Evolutionary conservation across 2,888 invertebrate genomes (phyloP).

Genomic region (Lochmaea crataegi): DNA sequence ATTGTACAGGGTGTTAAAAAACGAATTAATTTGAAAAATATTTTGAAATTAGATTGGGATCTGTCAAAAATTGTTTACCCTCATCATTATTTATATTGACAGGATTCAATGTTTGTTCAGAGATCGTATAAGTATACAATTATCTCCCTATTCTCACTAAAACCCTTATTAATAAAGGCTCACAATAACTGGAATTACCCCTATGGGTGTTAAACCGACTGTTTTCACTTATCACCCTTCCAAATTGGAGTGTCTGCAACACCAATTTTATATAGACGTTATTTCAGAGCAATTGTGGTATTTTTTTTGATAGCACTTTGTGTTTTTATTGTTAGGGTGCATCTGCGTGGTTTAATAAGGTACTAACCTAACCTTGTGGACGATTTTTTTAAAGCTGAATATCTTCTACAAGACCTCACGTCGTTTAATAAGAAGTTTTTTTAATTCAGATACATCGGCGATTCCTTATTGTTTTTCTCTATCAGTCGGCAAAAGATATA

Average conservation of each 20-base stretch:
- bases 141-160: not conserved
- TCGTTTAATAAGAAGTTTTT: not conserved
- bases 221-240: slow-evolving; percentile 14
- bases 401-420: too few relatives aligned
- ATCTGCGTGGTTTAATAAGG: too few relatives aligned
- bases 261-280: not conserved
- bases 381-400: too few relatives aligned
- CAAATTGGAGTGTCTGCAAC: not conserved
- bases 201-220: too few relatives aligned
- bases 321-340: not conserved
- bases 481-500: not conserved
- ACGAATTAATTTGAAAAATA: too few relatives aligned
- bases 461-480: not conserved
- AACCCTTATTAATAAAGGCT: not conserved
- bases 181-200: slow-evolving; percentile 22
- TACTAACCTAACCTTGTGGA: too few relatives aligned
- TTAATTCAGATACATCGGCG: not conserved
- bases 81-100: not conserved
- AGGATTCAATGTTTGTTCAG: not conserved
- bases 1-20: too few relatives aligned
- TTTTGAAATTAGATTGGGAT: not conserved
- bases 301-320: not conserved
- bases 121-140: not conserved
- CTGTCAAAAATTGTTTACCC: slow-evolving; percentile 7
- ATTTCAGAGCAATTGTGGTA: not conserved